phyloP scores from a whole-genome alignment of 2,797 vertebrate species.

The Alca torda region DNA sequence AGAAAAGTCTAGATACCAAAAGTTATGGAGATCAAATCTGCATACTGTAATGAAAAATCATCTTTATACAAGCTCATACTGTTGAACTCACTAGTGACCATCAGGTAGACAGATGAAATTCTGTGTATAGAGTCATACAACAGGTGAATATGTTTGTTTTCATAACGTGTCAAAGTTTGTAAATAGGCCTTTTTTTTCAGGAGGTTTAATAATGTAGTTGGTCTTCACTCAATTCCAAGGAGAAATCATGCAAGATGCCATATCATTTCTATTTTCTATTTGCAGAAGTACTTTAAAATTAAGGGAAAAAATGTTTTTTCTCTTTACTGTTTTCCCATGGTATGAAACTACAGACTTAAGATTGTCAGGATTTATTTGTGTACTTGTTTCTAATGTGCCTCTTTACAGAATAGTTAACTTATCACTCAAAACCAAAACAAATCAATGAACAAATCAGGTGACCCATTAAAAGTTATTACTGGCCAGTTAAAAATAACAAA shows the following conservation, averaged over 20 bases:
- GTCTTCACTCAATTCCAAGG: neutral
- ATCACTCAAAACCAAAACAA: neutral
- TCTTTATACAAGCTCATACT: neutral
- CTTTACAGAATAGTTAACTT: neutral
- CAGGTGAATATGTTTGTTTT: neutral
- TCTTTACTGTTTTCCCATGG: neutral
- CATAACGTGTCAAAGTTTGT: neutral
- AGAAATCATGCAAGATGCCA: neutral
- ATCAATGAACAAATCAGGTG: neutral
- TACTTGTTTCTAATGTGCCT: neutral
- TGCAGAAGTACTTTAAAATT: neutral
- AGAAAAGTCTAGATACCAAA: neutral
- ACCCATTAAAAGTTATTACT: neutral
- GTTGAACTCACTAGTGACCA: neutral
- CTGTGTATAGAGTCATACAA: neutral
- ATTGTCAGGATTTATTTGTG: neutral
- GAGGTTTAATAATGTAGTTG: neutral
- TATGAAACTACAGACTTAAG: neutral
- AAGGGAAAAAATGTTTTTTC: neutral
- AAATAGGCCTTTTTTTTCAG: neutral
- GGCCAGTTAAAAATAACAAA: neutral
- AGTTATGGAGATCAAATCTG: neutral
- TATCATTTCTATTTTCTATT: neutral
- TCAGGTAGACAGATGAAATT: neutral
- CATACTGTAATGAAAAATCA: neutral